A percentile compares a stretch with the other conserved stretches of the same genome.
phyloP scores from a whole-genome alignment of 2,113 vertebrate genomes.

The Ia io region DNA sequence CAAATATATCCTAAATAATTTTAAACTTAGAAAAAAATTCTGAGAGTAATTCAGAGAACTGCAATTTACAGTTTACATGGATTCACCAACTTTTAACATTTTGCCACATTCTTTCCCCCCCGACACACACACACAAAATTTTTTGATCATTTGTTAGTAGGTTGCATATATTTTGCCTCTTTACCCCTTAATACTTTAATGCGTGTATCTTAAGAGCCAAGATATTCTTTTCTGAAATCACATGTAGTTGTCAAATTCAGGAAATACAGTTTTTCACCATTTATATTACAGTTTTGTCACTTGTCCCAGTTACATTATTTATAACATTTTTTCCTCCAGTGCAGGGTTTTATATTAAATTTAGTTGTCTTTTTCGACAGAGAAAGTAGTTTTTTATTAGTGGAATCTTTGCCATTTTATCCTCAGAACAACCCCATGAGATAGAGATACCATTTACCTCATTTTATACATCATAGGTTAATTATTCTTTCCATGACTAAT shows the following conservation, averaged over 20 bases:
- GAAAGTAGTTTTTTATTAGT: background rate
- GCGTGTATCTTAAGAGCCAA: background rate
- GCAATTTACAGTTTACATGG: background rate
- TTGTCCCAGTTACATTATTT: background rate
- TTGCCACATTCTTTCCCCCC: background rate
- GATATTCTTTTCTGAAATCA: background rate
- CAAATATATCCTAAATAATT: background rate
- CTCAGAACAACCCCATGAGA: background rate
- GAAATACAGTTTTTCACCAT: background rate
- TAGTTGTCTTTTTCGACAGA: background rate
- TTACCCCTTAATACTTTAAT: background rate
- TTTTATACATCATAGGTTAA: background rate
- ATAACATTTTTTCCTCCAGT: background rate
- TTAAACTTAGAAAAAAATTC: background rate
- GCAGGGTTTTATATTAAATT: background rate
- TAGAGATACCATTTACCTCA: background rate
- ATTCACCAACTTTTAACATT: background rate
- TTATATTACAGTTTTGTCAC: background rate
- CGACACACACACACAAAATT: background rate
- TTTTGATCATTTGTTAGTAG: background rate
- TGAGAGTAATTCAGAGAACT: background rate
- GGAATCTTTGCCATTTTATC: slow-evolving; percentile 16
- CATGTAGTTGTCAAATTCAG: background rate
- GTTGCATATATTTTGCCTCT: background rate
- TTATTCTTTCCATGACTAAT: slow-evolving; percentile 33